phyloP scores from a whole-genome alignment of 2,888 invertebrate genomes.

The Furcula furcula region DNA sequence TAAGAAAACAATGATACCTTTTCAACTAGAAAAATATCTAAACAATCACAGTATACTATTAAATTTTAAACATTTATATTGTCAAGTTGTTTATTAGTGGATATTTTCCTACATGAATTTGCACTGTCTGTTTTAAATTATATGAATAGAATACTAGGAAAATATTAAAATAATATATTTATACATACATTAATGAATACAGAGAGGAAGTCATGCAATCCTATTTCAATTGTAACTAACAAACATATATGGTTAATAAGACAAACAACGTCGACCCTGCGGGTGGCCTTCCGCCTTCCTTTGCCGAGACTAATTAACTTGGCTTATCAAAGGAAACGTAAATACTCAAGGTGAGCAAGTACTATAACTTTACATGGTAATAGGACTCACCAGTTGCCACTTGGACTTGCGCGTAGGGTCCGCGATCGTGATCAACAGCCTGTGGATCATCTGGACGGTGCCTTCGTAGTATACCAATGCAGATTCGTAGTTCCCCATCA shows the following conservation, averaged over 20 bases:
- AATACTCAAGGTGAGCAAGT: slow-evolving; percentile 63
- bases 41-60: too few species aligned
- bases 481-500: slow-evolving; percentile 97
- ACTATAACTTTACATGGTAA: slow-evolving; percentile 26
- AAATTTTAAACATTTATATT: too few species aligned
- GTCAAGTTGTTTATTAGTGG: too few species aligned
- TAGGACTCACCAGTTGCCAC: slow-evolving; percentile 90
- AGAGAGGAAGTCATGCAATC: too few species aligned
- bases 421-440: slow-evolving; percentile 89
- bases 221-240: too few species aligned
- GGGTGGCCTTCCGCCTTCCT: slow-evolving; percentile 67
- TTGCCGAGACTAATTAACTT: slow-evolving; percentile 60
- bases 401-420: slow-evolving; percentile 92
- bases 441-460: slow-evolving; percentile 94
- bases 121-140: too few species aligned
- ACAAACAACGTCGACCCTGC: slow-evolving; percentile 35
- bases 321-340: slow-evolving; percentile 69
- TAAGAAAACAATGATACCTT: too few species aligned
- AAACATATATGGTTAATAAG: slow-evolving; percentile 31
- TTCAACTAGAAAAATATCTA: too few species aligned
- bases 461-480: slow-evolving; percentile 97
- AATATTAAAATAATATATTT: too few species aligned
- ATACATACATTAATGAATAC: too few species aligned
- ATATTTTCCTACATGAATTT: too few species aligned
- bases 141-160: too few species aligned